Evolutionary conservation across 1,140 invertebrate genomes (phyloP), one percentile per base, ranked within the genome.

Genomic region (Lineus longissimus): DNA sequence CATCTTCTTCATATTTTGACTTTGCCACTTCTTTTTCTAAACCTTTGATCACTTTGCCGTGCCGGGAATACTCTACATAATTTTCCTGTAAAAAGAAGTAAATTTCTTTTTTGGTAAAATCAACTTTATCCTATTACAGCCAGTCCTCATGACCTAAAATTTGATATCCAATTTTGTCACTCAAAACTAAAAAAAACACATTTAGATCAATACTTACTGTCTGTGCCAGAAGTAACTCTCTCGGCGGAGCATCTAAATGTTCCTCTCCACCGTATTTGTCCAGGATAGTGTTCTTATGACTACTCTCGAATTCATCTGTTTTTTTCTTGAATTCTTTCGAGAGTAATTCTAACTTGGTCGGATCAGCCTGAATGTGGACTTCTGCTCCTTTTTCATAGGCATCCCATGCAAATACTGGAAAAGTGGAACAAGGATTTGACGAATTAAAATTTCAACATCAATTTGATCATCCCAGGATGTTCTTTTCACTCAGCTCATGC

Each of bases 1-100:
- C 85, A 83, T 99, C 96, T 84, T 99, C 97, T 79, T 97, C 94
- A 80, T 97, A 99, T 76, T 90, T 90, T 15, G 89, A 97, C 77
- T 89, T 86, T 7, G 96, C 87, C 0, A 91, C 83, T 64, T 89
- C 87, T 75, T 93, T 93, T 75, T 98, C 95, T 61, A 90, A 87
- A 0, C 95, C 94, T 81, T 89, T 89, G 9, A 90, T 82, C 36
- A 92, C 81, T 71, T 94, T 92, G 43, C 97, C 97, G 74, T 91
- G 91, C 63, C 95, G 82, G 11, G 94, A 96, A 84, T 99, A 99
- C 80, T 98, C 93, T 1, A 93, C 88, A 81, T 98, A 99, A 74
- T 93, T 87, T 82, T 99, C 96, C 75, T 83, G 61, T 25, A 66
- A 69, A 45, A 55, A n/a, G 61, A n/a, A n/a, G n/a, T n/a, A n/a